Evolutionary conservation across 2,888 invertebrate species (phyloP).

Genomic region (Philereme transversata): DNA sequence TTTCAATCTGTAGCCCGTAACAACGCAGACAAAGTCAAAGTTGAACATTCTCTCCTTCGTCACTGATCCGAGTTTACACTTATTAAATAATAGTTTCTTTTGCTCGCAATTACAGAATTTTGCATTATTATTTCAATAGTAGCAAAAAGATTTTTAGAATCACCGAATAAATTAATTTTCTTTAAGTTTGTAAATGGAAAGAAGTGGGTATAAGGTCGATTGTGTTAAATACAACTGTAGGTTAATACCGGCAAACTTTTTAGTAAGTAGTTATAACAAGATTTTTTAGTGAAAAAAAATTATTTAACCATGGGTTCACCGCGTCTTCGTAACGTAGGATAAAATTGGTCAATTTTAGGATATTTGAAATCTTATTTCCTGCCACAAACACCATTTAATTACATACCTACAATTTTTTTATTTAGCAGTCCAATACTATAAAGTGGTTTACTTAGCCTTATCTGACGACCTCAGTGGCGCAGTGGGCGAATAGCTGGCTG

Average conservation of each 20-base stretch:
- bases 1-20: background rate
- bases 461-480: too few species aligned
- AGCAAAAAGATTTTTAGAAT: background rate
- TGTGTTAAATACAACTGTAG: background rate
- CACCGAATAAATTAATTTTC: background rate
- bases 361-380: too few species aligned
- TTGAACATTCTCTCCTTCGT: conserved; percentile 11
- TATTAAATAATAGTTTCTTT: conserved; percentile 18
- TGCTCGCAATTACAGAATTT: conserved; percentile 1
- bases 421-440: too few species aligned
- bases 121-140: background rate
- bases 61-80: conserved; percentile 3
- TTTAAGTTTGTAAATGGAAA: background rate
- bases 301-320: too few species aligned
- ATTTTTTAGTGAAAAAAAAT: too few species aligned
- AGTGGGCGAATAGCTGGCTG: too few species aligned
- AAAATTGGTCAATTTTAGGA: too few species aligned
- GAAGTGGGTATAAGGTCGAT: background rate
- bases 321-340: too few species aligned
- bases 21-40: conserved; percentile 11
- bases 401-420: too few species aligned
- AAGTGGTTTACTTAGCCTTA: too few species aligned
- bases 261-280: too few species aligned
- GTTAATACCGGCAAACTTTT: background rate
- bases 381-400: too few species aligned